These are phyloP conservation scores for Sarcophaga variegata DNA, from an alignment of 2,888 invertebrate species.

Conservation along the genomic window DNA sequence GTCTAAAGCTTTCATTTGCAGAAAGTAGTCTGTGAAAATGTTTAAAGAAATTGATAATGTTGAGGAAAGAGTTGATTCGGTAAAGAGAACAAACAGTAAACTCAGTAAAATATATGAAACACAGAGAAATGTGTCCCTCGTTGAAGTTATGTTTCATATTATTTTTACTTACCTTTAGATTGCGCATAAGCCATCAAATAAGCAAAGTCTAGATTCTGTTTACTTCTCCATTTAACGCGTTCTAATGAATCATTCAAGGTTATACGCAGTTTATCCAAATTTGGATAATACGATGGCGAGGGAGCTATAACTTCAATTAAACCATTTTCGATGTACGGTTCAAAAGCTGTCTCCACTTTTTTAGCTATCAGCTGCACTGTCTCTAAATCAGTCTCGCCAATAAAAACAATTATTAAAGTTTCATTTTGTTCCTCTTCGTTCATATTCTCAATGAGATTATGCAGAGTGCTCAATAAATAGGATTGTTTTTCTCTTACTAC, in stretches of 20 bases:
- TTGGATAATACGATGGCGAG: slow-evolving; percentile 92
- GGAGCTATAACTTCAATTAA: slow-evolving; percentile 95
- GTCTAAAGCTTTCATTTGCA: too few species aligned
- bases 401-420: slow-evolving; percentile 91
- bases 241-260: slow-evolving; percentile 94
- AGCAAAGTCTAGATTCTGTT: slow-evolving; percentile 96
- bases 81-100: too few species aligned
- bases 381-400: slow-evolving; percentile 92
- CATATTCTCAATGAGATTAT: slow-evolving; percentile 92
- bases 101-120: too few species aligned
- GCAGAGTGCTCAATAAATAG: slow-evolving; percentile 92
- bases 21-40: too few species aligned
- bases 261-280: slow-evolving; percentile 88
- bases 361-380: slow-evolving; percentile 89
- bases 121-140: too few species aligned
- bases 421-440: slow-evolving; percentile 88
- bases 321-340: slow-evolving; percentile 88
- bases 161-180: slow-evolving; percentile 84
- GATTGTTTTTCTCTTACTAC: slow-evolving; percentile 93
- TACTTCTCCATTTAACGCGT: slow-evolving; percentile 94
- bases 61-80: too few species aligned
- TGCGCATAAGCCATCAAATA: slow-evolving; percentile 97
- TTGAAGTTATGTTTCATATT: neutral
- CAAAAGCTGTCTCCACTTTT: slow-evolving; percentile 90
- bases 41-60: too few species aligned